Evolutionary conservation across 2,797 vertebrate species (phyloP), one percentile per base, ranked within the genome.

Genomic region (Myiotriccus ornatus): DNA sequence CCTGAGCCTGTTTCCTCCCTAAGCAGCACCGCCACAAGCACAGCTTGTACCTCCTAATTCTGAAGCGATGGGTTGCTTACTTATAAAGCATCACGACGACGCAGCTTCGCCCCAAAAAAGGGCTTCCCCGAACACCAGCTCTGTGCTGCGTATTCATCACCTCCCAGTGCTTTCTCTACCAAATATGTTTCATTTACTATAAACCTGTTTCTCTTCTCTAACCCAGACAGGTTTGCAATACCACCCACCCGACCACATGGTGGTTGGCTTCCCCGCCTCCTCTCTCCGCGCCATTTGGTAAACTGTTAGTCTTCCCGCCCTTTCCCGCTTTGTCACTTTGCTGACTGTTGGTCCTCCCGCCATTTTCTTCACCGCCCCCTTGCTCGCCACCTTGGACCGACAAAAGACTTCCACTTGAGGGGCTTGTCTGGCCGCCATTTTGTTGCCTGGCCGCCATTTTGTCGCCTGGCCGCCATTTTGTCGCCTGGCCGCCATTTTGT

Each of bases 11-110:
- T 41, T 60, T 49, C 55, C 28, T 27, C 25, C 32, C 52, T 50
- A 84, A 34, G 57, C 3, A 63, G 34, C 35, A 30, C 34, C 64
- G 55, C 41, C 41, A 35, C 0, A 0, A 84, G n/a, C 3, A 4
- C n/a, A 46, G n/a, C 76, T 60, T 39, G 12, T 71, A 46, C 55
- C 69, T 68, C 60, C 25, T 46, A 49, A 39, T 30, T 49, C 59
- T 32, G 56, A 81, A 65, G 50, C 7, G 24, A 75, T 4, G 27
- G 15, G 9, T 21, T 2, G 0, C 18, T 44, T 19, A 37, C 23
- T 67, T 35, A 47, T 2, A 78, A 68, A 60, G 39, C 39, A 77
- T 24, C 20, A 10, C 0, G 0, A 25, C 0, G 0, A 11, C 0
- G 0, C 52, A 76, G 44, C 49, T 93, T 80, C 68, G 87, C 32